These are phyloP conservation scores for Zaprionus gabonicus DNA, from an alignment of 1,140 invertebrate species.

Conservation along the genomic window DNA sequence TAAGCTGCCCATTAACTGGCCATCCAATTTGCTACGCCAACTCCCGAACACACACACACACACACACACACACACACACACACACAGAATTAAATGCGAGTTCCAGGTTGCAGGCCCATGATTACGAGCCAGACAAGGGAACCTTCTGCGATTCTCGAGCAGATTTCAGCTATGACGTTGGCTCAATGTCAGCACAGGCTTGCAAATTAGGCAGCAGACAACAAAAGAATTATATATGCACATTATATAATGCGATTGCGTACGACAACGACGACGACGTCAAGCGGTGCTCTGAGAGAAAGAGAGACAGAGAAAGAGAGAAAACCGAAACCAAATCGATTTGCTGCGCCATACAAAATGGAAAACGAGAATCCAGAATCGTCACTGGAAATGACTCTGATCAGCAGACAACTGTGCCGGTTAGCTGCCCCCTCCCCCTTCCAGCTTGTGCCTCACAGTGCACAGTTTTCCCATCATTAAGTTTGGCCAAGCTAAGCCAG, in stretches of 20 bases:
- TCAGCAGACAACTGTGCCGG: conserved; percentile 6
- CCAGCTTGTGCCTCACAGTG: not conserved
- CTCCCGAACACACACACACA: conserved; percentile 27
- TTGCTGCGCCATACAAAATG: conserved; percentile 64
- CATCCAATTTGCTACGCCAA: conserved; percentile 35
- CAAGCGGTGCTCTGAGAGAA: conserved; percentile 40
- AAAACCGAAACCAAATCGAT: conserved; percentile 64
- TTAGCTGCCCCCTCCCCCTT: conserved; percentile 4
- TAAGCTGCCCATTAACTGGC: conserved; percentile 39
- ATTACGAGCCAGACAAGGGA: conserved; percentile 11
- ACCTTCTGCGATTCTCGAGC: not conserved
- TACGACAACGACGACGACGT: conserved; percentile 34
- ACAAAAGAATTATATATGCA: conserved; percentile 76
- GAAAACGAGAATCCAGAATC: conserved; percentile 61
- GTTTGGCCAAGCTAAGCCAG: conserved; percentile 43
- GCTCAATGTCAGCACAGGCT: conserved; percentile 70
- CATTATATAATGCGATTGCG: conserved; percentile 61
- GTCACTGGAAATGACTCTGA: conserved; percentile 27
- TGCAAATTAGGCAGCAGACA: conserved; percentile 74
- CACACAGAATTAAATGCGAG: conserved; percentile 65
- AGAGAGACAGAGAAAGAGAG: not conserved
- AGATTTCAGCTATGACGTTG: conserved; percentile 62
- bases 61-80: conserved; percentile 28
- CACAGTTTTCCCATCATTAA: conserved; percentile 75
- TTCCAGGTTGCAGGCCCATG: conserved; percentile 41